Evolutionary conservation across 1,140 invertebrate species (phyloP), one percentile per base, ranked within the genome.

Genomic region (Aphaenogaster rudis): DNA sequence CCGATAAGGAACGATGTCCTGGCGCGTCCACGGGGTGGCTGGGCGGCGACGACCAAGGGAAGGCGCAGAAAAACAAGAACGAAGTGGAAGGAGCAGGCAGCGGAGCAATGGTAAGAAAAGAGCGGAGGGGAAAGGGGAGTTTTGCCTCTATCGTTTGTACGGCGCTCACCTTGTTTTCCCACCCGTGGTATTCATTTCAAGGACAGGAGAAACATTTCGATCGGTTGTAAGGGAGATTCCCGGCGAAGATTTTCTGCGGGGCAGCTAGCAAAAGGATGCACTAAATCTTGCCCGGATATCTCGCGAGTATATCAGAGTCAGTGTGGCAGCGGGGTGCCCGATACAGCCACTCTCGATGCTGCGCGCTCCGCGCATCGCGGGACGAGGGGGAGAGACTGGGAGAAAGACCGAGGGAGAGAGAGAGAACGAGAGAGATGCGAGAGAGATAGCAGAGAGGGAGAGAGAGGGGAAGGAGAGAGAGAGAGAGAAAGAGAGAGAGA

Each of bases 241-340:
- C 74, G 63, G 88, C 90, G 67, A 90, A 93, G 93, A 93, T 93
- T 93, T 93, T 93, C 91, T 90, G 80, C 88, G 86, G 86, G 67
- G 84, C 90, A 91, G 87, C 90, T 88, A 85, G 91, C 90, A 92
- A 90, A 92, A 92, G 91, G 90, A 90, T 93, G 91, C 91, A 93
- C 92, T 93, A 93, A 93, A 93, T 93, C 92, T 93, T 93, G 86
- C 50, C 86, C 86, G 89, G 92, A 92, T 93, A 93, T 93, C 92
- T 93, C 87, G 86, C 86, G 89, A 87, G 92, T 92, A 93, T 93
- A 93, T 93, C 92, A 92, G 91, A 93, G 92, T 92, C 92, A 93
- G 92, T 93, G 90, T 92, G 92, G 92, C 92, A 93, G 92, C 92
- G 91, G 93, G 92, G 92, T 93, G 93, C 88, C 91, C 88, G 71